phyloP scores from a whole-genome alignment of 2,888 invertebrate genomes.

The Chymomyza caudatula region DNA sequence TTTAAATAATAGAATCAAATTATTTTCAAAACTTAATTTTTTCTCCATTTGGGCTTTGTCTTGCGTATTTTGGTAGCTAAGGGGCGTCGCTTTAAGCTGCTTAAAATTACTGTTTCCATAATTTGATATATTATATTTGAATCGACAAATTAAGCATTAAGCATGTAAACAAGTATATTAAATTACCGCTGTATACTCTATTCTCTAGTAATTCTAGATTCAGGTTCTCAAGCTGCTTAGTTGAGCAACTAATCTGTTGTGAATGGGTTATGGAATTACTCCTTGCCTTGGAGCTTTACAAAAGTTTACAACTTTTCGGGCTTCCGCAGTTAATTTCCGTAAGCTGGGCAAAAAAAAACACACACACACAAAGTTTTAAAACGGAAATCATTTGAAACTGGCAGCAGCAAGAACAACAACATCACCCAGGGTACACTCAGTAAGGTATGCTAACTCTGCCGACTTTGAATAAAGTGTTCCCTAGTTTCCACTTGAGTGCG shows the following conservation, averaged over 20 bases:
- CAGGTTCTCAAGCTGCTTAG: background rate
- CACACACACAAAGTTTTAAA: background rate
- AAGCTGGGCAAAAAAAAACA: background rate
- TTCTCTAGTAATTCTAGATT: background rate
- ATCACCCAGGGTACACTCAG: too few relatives aligned
- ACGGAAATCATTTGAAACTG: background rate
- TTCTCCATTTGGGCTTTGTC: conserved; percentile 16
- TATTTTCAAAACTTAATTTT: background rate
- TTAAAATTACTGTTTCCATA: conserved; percentile 56
- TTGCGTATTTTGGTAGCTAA: conserved; percentile 61
- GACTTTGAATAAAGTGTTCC: too few relatives aligned
- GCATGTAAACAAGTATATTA: background rate
- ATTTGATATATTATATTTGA: background rate
- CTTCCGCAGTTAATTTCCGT: background rate
- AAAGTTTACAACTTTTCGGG: background rate
- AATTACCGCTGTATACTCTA: background rate
- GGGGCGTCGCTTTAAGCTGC: conserved; percentile 43
- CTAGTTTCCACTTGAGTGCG: too few relatives aligned
- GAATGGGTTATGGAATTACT: background rate
- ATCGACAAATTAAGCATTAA: background rate
- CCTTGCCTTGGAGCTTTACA: background rate
- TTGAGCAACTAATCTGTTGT: background rate
- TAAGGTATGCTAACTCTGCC: too few relatives aligned
- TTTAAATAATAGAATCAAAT: background rate
- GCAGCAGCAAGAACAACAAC: background rate